Evolutionary conservation across 2,113 vertebrate genomes (phyloP).

Genomic region (Manacus vitellinus): DNA sequence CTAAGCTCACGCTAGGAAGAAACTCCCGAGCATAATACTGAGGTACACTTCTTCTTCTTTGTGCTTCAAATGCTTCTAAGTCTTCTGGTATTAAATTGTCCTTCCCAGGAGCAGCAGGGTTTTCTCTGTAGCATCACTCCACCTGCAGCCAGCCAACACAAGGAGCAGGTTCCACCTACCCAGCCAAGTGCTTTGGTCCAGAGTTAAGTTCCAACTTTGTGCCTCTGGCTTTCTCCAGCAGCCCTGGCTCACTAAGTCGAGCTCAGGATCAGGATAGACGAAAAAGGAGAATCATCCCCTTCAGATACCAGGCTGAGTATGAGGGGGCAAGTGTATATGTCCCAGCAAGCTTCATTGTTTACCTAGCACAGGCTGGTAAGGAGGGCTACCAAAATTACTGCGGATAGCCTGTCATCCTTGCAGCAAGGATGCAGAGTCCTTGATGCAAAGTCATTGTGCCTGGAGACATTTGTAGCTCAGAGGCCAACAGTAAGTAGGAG

Average conservation of each 20-base stretch:
- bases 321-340: neutral
- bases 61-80: neutral
- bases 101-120: neutral
- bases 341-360: neutral
- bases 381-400: neutral
- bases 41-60: neutral
- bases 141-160: neutral
- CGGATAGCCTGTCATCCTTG: neutral
- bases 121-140: neutral
- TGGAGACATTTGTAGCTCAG: neutral
- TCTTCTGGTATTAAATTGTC: neutral
- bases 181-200: neutral
- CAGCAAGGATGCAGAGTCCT: neutral
- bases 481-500: neutral
- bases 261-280: neutral
- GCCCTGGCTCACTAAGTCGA: neutral
- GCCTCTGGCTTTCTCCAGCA: neutral
- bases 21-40: rapidly evolving
- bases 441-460: neutral
- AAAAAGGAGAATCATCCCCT: neutral
- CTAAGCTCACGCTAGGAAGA: neutral
- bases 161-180: neutral
- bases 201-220: neutral
- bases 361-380: neutral
- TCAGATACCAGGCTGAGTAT: neutral